These are phyloP conservation scores for Propithecus perrieri DNA, from an alignment of 2,797 vertebrate genomes.

Conservation along the genomic window DNA sequence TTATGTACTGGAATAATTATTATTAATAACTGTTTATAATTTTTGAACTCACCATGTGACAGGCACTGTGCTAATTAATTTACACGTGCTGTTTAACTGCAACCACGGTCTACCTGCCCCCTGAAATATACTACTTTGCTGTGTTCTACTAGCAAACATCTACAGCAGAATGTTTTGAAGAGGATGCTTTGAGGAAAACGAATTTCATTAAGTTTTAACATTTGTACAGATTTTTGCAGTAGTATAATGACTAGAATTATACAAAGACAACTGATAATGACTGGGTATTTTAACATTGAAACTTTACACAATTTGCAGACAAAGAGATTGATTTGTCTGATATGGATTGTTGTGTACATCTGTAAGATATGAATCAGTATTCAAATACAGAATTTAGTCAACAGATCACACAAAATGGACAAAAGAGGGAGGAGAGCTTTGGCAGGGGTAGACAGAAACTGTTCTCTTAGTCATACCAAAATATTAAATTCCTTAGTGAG, in stretches of 20 bases:
- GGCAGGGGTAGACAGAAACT: not conserved
- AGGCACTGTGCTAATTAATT: not conserved
- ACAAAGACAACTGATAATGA: not conserved
- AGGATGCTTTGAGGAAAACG: not conserved
- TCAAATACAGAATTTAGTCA: not conserved
- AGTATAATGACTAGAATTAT: slow-evolving; percentile 14
- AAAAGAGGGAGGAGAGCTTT: not conserved
- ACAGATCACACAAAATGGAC: not conserved
- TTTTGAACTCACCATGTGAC: slow-evolving; percentile 1
- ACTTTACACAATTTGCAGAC: not conserved
- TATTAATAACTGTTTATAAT: not conserved
- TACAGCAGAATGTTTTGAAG: not conserved
- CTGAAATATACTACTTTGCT: not conserved
- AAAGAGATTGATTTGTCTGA: not conserved
- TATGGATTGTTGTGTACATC: not conserved
- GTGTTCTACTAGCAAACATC: not conserved
- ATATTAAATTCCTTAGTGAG: not conserved
- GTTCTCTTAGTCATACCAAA: not conserved
- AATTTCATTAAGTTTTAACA: not conserved
- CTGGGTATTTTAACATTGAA: slow-evolving; percentile 8
- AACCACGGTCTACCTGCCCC: not conserved
- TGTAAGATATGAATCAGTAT: not conserved
- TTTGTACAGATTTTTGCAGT: not conserved
- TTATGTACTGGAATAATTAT: not conserved
- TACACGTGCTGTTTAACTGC: not conserved